Base-by-base conservation (phyloP, 35 echinoderm and acorn worm species). In the Acanthaster planci region DNA sequence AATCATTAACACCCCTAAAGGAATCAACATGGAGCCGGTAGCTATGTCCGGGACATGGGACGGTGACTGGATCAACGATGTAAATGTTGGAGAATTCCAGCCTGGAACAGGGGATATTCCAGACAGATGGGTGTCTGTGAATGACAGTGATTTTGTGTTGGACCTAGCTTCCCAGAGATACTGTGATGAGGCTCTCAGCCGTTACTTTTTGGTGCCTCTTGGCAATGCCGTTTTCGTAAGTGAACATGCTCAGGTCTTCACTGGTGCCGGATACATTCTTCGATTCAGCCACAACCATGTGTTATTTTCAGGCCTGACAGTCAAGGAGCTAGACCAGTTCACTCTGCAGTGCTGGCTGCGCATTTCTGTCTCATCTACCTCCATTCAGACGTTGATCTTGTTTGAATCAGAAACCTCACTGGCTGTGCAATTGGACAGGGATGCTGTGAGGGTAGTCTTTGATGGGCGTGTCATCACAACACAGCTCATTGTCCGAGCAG, bases 41-140 rank as follows among this genome's bases (percentile, higher is more conserved):
- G 55, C 89, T 31, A 22, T 91, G 77, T 22, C 78, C 51, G 89
- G 89, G 31, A 59, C 83, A 39, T 91, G 89, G 89, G 77, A 91
- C 40, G 14, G 60, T 40, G 55, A 86, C 29, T 91, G 89, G 89
- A 60, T 91, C 8, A 79, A 91, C 86, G 89, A 91, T 76, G 29
- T 86, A 0, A 91, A 91, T 55, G 56, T 86, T n/a, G 89, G 89
- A 1, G 17, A 79, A 36, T 40, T 60, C 23, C 38, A 60, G 38
- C 29, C 30, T 26, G 76, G n/a, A 38, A 79, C 26, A 81, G 68
- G 27, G 7, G 56, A 51, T 23, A 39, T n/a, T 57, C 52, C 51
- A 51, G 30, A 30, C 32, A 83, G 32, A 60, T 83, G 87, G 80
- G 39, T 77, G 21, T 38, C 78, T n/a, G 40, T 91, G 29, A 91